Evolutionary conservation across 1,140 invertebrate genomes (phyloP).

Genomic region (Acromyrmex charruanus): DNA sequence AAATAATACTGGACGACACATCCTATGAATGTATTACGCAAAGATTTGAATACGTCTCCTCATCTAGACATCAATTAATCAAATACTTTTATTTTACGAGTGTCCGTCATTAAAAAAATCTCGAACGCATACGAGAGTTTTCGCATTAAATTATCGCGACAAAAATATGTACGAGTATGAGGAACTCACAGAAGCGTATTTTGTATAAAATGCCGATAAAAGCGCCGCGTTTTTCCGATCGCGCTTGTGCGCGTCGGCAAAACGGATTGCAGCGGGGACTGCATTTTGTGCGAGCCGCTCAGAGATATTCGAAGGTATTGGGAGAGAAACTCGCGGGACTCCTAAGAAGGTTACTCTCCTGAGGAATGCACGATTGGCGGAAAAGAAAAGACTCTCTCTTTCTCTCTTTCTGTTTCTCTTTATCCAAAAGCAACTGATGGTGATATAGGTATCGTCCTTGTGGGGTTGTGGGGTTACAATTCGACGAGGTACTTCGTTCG

Average conservation of each 20-base stretch:
- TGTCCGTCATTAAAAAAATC: background rate
- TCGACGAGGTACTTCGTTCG: slow-evolving; percentile 42
- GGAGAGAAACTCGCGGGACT: slow-evolving; percentile 41
- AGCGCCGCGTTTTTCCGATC: slow-evolving; percentile 34
- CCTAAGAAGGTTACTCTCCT: slow-evolving; percentile 59
- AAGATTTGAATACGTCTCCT: too few relatives aligned
- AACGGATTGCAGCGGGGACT: slow-evolving; percentile 50
- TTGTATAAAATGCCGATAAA: slow-evolving; percentile 49
- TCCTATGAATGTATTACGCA: too few relatives aligned
- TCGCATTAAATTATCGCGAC: background rate
- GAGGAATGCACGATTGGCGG: slow-evolving; percentile 56
- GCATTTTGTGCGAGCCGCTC: slow-evolving; percentile 39
- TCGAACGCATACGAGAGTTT: too few relatives aligned
- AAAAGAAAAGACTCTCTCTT: slow-evolving; percentile 23
- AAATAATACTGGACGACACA: too few relatives aligned
- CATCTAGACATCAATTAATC: background rate
- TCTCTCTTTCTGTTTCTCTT: background rate
- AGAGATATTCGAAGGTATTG: slow-evolving; percentile 55
- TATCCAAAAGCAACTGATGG: slow-evolving; percentile 42
- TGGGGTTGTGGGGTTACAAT: slow-evolving; percentile 30
- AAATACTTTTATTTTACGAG: background rate
- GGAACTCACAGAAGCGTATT: slow-evolving; percentile 14
- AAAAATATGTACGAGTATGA: background rate
- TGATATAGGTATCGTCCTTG: slow-evolving; percentile 61
- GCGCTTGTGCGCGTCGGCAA: slow-evolving; percentile 39